Evolutionary conservation across 2,797 vertebrate species (phyloP).

Genomic region (Telmatherina bonti): DNA sequence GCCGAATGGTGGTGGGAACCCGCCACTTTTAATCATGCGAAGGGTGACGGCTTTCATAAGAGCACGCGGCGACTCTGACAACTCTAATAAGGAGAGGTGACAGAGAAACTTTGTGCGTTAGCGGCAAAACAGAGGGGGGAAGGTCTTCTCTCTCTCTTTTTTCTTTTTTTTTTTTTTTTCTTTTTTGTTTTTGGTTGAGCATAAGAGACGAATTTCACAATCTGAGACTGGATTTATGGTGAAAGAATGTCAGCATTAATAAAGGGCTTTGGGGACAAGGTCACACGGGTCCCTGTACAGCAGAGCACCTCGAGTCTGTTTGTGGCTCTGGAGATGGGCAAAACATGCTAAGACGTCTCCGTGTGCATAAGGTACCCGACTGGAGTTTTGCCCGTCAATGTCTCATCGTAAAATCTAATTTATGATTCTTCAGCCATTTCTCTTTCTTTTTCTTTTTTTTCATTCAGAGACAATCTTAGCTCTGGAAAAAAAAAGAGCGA

Average conservation of each 20-base stretch:
- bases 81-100: conserved; percentile 89
- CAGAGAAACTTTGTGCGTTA: conserved; percentile 92
- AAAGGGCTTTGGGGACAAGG: conserved; percentile 89
- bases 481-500: conserved; percentile 50
- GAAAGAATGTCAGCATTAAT: conserved; percentile 99
- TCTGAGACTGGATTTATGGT: conserved; percentile 96
- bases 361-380: conserved; percentile 78
- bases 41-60: conserved; percentile 90
- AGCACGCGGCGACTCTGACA: conserved; percentile 89
- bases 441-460: too few relatives aligned
- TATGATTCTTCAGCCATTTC: conserved; percentile 83
- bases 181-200: conserved; percentile 51
- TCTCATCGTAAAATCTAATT: conserved; percentile 86
- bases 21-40: conserved; percentile 85
- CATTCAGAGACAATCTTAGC: conserved; percentile 85
- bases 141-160: conserved; percentile 75
- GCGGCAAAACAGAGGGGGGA: conserved; percentile 88
- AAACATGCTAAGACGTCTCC: conserved; percentile 87
- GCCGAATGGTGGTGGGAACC: conserved; percentile 86
- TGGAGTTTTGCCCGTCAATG: conserved; percentile 64
- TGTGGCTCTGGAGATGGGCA: conserved; percentile 85
- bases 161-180: conserved; percentile 9
- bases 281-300: conserved; percentile 79
- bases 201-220: conserved; percentile 87
- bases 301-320: conserved; percentile 82